A percentile compares a stretch with the other conserved stretches of the same genome.
phyloP scores from a whole-genome alignment of 2,797 vertebrate genomes.

The Scomberomorus guttatus region DNA sequence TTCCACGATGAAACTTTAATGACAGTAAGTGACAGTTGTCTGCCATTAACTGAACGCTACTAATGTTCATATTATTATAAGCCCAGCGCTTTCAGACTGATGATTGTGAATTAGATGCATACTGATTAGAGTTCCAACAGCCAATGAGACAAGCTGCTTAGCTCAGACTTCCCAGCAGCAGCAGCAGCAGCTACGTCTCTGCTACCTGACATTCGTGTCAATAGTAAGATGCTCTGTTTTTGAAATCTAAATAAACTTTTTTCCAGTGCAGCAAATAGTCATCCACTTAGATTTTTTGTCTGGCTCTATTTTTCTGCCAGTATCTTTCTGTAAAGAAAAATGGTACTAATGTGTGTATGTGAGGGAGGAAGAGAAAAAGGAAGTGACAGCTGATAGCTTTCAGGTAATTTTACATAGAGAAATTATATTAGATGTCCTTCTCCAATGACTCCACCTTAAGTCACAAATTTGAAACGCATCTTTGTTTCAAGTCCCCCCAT shows the following conservation, averaged over 20 bases:
- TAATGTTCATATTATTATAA: constrained; percentile 49
- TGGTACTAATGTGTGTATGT: constrained; percentile 22
- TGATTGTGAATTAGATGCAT: constrained; percentile 40
- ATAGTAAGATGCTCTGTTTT: constrained; percentile 71
- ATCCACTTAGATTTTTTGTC: constrained; percentile 68
- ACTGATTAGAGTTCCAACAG: constrained; percentile 55
- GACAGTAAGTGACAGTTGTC: constrained; percentile 27
- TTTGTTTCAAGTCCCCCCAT: too few species aligned
- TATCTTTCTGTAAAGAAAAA: constrained; percentile 37
- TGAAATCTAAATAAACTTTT: constrained; percentile 82
- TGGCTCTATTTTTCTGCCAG: constrained; percentile 49
- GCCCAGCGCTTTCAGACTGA: constrained; percentile 43
- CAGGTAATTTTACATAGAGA: constrained; percentile 66
- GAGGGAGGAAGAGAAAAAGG: constrained; percentile 29
- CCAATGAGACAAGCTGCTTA: constrained; percentile 74
- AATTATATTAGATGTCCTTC: constrained; percentile 79
- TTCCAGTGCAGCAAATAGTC: constrained; percentile 71
- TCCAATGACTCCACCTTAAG: constrained; percentile 82
- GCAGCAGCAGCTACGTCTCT: constrained; percentile 82
- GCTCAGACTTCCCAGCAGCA: constrained; percentile 70
- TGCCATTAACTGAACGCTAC: constrained; percentile 20
- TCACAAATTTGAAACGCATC: constrained; percentile 67
- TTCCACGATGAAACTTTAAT: constrained; percentile 27
- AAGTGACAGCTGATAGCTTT: constrained; percentile 72
- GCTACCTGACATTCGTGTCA: constrained; percentile 81